Percentiles rank a stretch among this genome's conserved stretches.
Conservation (phyloP, 1,140 invertebrate species). For the Danaus melanippus region DNA sequence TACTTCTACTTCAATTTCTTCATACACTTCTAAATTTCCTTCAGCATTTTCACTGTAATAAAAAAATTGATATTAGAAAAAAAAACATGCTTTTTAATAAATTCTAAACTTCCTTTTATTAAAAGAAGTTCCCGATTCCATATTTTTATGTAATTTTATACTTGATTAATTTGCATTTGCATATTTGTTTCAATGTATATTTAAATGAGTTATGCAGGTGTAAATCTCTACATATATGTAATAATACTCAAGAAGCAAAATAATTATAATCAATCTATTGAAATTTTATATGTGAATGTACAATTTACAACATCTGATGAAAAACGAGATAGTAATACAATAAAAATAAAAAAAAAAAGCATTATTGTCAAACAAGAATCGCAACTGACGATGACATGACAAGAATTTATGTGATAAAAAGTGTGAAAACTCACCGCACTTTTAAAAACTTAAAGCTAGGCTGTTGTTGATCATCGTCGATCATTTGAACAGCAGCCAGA, state of each 20-base stretch:
- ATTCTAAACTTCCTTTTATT: background rate
- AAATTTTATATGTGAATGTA: too few species aligned
- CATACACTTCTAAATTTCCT: slow-evolving; percentile 70
- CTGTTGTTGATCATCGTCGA: slow-evolving; percentile 50
- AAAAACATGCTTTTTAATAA: background rate
- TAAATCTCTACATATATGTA: too few species aligned
- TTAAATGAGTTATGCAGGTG: too few species aligned
- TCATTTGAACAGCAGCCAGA: slow-evolving; percentile 61
- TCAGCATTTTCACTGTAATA: slow-evolving; percentile 65
- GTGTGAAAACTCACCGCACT: slow-evolving; percentile 53
- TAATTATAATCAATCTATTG: too few species aligned
- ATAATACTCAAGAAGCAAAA: too few species aligned
- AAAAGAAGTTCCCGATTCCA: background rate
- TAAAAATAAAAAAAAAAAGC: background rate
- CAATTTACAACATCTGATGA: too few species aligned
- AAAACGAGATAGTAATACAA: too few species aligned
- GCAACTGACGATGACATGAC: too few species aligned
- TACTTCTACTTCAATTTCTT: slow-evolving; percentile 67
- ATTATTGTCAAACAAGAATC: background rate
- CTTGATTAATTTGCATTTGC: too few species aligned
- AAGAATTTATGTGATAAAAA: slow-evolving; percentile 2
- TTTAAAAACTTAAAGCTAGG: slow-evolving; percentile 65
- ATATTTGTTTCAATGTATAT: too few species aligned
- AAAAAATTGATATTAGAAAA: background rate
- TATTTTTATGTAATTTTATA: background rate